Conservation (phyloP, 2,797 vertebrate species). For the Darevskia mixta region DNA sequence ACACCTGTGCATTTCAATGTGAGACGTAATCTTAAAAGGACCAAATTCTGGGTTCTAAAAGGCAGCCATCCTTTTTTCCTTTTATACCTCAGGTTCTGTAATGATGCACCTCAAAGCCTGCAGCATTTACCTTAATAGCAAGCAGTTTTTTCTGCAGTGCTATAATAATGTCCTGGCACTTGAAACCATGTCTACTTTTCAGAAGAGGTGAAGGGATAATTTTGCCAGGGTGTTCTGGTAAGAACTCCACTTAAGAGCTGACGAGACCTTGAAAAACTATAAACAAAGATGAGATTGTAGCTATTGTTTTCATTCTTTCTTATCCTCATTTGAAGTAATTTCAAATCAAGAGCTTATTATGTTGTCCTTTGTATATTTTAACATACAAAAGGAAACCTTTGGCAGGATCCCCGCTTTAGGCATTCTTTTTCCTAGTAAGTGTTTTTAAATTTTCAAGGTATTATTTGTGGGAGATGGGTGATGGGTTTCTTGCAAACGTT, state of each 20-base stretch:
- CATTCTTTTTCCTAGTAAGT: conserved; percentile 64
- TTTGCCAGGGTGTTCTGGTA: conserved; percentile 57
- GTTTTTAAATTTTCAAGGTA: conserved; percentile 67
- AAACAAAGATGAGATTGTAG: conserved; percentile 88
- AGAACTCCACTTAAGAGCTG: conserved; percentile 60
- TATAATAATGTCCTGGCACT: background rate
- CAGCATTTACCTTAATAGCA: background rate
- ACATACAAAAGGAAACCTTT: conserved; percentile 40
- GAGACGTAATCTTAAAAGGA: background rate
- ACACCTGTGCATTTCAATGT: background rate
- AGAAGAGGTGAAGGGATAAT: conserved; percentile 41
- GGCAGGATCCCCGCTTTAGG: conserved; percentile 52
- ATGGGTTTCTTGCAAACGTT: conserved; percentile 55
- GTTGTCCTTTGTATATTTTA: conserved; percentile 68
- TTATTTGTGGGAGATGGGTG: conserved; percentile 62
- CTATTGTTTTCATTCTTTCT: conserved; percentile 93
- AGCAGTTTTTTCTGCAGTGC: background rate
- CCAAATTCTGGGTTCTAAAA: background rate
- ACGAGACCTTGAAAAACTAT: conserved; percentile 86
- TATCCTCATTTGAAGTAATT: conserved; percentile 84
- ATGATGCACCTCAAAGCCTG: background rate
- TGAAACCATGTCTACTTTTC: conserved; percentile 13
- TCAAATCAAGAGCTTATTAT: conserved; percentile 76
- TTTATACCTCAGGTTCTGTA: background rate
- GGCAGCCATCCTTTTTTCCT: background rate